Percentiles rank a stretch among this genome's conserved stretches.
Evolutionary conservation across 2,888 invertebrate species (phyloP).

Genomic region (Stramonita haemastoma): DNA sequence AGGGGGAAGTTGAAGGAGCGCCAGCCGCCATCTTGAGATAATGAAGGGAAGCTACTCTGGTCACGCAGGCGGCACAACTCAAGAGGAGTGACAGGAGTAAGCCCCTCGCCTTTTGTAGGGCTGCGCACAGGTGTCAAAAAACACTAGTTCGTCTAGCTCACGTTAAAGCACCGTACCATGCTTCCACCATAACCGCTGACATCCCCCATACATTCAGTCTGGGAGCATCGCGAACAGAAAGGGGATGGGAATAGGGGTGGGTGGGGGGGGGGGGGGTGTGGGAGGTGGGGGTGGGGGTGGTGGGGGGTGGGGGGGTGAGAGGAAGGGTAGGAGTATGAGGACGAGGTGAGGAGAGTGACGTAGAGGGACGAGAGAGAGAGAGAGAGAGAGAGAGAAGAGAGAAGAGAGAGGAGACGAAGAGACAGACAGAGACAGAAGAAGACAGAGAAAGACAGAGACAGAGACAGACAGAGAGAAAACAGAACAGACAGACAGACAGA

Average conservation of each 20-base stretch:
- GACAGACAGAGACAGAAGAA: background rate
- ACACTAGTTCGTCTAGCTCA: background rate
- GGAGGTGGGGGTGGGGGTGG: background rate
- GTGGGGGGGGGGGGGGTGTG: background rate
- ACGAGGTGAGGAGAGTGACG: background rate
- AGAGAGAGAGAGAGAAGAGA: background rate
- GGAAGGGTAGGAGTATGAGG: background rate
- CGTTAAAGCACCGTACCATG: background rate
- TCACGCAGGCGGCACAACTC: conserved; percentile 28
- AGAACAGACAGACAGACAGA: background rate
- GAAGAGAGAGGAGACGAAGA: background rate
- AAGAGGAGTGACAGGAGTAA: conserved; percentile 6
- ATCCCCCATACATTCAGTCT: too few species aligned
- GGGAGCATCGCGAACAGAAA: background rate
- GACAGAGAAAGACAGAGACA: background rate
- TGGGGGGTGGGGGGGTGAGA: background rate
- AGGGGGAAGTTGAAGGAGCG: background rate
- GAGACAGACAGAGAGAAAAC: background rate
- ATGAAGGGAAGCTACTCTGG: background rate
- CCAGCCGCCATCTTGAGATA: too few species aligned
- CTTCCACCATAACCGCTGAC: background rate
- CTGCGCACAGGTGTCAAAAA: conserved; percentile 14
- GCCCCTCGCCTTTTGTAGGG: conserved; percentile 8
- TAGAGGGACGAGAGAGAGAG: background rate
- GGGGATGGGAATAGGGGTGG: background rate